A percentile compares a stretch with the other conserved stretches of the same genome.
Conservation (phyloP, 2,888 invertebrate genomes). For the Julus scanicus region DNA sequence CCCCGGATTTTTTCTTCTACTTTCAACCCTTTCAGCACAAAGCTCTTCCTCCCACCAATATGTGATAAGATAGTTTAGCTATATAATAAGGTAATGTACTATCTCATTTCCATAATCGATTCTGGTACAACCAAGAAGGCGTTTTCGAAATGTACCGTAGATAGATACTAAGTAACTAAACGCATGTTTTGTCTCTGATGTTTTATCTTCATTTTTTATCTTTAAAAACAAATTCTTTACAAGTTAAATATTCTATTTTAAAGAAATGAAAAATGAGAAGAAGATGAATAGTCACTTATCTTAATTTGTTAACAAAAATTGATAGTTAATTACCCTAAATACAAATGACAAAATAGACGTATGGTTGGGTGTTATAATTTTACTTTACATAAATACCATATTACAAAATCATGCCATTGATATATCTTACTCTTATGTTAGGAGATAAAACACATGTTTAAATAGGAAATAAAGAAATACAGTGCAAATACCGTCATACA, state of each 20-base stretch:
- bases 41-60: background rate
- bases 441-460: background rate
- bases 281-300: too few species aligned
- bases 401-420: constrained; percentile 30
- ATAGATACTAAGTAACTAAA: too few species aligned
- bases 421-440: background rate
- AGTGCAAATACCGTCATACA: background rate
- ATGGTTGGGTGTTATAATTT: constrained; percentile 11
- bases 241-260: too few species aligned
- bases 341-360: background rate
- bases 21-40: background rate
- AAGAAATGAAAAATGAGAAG: too few species aligned
- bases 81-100: background rate
- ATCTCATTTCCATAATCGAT: background rate
- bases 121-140: background rate
- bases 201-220: too few species aligned
- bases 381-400: constrained; percentile 32
- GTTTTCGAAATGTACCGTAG: too few species aligned
- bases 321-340: too few species aligned
- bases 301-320: too few species aligned
- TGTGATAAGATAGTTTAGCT: too few species aligned
- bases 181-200: too few species aligned
- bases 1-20: background rate
- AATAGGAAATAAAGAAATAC: background rate
- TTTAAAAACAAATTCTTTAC: too few species aligned